Percentiles rank a stretch among this genome's conserved stretches.
phyloP scores from a whole-genome alignment of 2,888 invertebrate genomes.

The Troides oblongomaculatus region DNA sequence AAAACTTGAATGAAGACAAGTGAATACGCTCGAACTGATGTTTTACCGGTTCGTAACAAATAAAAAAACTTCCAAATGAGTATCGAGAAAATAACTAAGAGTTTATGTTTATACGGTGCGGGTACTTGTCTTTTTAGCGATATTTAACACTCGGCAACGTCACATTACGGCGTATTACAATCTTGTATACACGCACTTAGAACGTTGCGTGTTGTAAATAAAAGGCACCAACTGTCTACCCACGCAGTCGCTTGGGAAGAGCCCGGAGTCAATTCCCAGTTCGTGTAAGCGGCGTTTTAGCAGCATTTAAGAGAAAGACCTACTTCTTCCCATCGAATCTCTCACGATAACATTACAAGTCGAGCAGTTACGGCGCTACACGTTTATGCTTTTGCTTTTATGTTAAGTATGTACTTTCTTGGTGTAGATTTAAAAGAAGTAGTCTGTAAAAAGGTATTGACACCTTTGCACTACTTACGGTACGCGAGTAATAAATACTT shows the following conservation, averaged over 20 bases:
- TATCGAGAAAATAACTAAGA: constrained; percentile 12
- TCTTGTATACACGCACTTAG: constrained; percentile 48
- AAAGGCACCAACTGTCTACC: constrained; percentile 71
- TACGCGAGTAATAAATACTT: neutral
- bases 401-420: constrained; percentile 11
- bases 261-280: constrained; percentile 57
- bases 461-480: neutral
- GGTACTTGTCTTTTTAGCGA: constrained; percentile 26
- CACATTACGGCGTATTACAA: constrained; percentile 52
- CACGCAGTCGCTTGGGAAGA: constrained; percentile 55
- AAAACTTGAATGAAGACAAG: constrained; percentile 9
- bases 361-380: constrained; percentile 6
- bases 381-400: constrained; percentile 13
- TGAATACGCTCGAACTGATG: constrained; percentile 4
- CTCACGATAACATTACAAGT: constrained; percentile 24
- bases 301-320: constrained; percentile 8
- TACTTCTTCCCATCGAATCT: constrained; percentile 1
- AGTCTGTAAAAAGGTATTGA: neutral
- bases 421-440: constrained; percentile 2
- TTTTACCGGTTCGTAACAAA: constrained; percentile 1
- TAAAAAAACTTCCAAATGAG: constrained; percentile 15
- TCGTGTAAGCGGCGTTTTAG: constrained; percentile 34
- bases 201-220: constrained; percentile 70
- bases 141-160: constrained; percentile 40
- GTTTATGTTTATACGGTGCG: constrained; percentile 19